phyloP scores from a whole-genome alignment of 2,888 invertebrate species.

The Diplolepis rosae region DNA sequence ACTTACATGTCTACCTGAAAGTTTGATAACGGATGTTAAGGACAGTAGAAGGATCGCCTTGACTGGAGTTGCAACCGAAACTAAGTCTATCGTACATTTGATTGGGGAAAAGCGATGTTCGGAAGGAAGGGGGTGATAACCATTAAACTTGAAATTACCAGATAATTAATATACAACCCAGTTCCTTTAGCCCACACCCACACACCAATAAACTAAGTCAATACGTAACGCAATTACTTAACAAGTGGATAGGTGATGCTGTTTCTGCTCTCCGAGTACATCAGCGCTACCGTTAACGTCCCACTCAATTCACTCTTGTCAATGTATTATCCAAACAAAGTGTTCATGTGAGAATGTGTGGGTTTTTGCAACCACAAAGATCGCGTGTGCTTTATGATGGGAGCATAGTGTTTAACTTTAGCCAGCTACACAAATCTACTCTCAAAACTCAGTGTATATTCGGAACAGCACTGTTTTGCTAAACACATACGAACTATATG shows the following conservation, averaged over 20 bases:
- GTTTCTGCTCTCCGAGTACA: constrained; percentile 51
- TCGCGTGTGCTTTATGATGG: constrained; percentile 53
- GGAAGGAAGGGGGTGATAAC: constrained; percentile 37
- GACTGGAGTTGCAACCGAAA: background rate
- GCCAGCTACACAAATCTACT: constrained; percentile 56
- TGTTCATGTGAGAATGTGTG: constrained; percentile 16
- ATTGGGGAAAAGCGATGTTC: background rate
- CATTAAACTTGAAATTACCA: constrained; percentile 63
- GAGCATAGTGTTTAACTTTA: constrained; percentile 57
- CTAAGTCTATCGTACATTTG: constrained; percentile 2
- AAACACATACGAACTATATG: background rate
- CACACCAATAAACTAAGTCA: constrained; percentile 63
- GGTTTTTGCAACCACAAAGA: constrained; percentile 40
- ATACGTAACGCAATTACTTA: constrained; percentile 68
- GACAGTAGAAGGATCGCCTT: background rate
- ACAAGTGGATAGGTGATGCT: constrained; percentile 59
- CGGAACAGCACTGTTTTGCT: constrained; percentile 33
- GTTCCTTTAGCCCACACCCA: constrained; percentile 42
- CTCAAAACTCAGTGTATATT: constrained; percentile 44
- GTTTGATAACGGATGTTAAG: background rate
- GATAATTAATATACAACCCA: constrained; percentile 66
- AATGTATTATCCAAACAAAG: background rate
- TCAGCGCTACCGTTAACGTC: constrained; percentile 57
- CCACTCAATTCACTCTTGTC: constrained; percentile 1
- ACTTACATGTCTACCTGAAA: background rate